Evolutionary conservation across 1,140 invertebrate species (phyloP), one percentile per base, ranked within the genome.

Genomic region (Thalassaphorura encarpata): DNA sequence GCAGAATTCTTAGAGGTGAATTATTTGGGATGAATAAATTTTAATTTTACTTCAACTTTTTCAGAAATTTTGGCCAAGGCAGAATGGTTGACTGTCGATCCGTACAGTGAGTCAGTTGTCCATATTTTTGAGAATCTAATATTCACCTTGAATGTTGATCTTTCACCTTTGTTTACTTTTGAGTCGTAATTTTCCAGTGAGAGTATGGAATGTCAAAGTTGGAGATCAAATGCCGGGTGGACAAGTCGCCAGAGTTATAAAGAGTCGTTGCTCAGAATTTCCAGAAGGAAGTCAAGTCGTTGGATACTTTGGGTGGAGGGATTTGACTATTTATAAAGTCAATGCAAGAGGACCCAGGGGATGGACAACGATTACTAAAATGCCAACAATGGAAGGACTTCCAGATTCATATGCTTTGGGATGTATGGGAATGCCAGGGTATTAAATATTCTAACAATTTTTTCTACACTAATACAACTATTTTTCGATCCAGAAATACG

Each of bases 71-170:
- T 83, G 41, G 72, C 75, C 11, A 71, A 84, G 73, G 81, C 81
- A 3, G 76, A 81, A 63, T 83, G 77, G 64, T 61, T 83, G 3
- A 83, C 81, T 54, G 81, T 84, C 2, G 83, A 85, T 68, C 82
- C 83, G 4, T 11, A 11, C 6, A 11, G 11, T 36, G 8, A n/a
- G 33, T 11, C n/a, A 11, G 8, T 36, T 36, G 8, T 36, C 8
- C 33, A 8, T 36, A 36, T 11, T 11, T n/a, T 36, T n/a, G n/a
- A 36, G n/a, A 36, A n/a, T 36, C 45, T 6, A 13, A 6, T 11
- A 26, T 4, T 47, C 5, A 26, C 15, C 15, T 13, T 26, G 45
- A 23, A 13, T 47, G 13, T 6, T 21, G 3, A 8, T 8, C n/a
- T 26, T 21, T 24, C 6, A 26, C 6, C 21, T 28, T 47, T 6